phyloP scores from a whole-genome alignment of 1,140 invertebrate species.

The Trichomalopsis sarcophagae region DNA sequence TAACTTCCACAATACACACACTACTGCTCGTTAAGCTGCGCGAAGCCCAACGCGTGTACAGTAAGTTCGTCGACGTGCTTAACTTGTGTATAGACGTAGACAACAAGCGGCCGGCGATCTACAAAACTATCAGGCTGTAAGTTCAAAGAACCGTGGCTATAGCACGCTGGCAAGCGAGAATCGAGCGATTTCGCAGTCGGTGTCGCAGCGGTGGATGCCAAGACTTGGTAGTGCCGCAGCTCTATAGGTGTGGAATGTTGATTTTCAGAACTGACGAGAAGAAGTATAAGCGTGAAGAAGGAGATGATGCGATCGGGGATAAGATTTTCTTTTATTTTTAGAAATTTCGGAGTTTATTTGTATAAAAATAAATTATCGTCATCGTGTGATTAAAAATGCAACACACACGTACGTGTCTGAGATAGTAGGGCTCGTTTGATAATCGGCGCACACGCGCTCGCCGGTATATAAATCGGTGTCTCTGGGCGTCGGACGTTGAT shows the following conservation, averaged over 20 bases:
- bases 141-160: slow-evolving; percentile 61
- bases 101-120: slow-evolving; percentile 43
- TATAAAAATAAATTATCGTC: no score
- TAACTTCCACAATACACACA: no score
- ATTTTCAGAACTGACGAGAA: not conserved
- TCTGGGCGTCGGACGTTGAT: not conserved
- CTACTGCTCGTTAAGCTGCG: not conserved
- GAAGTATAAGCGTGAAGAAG: no score
- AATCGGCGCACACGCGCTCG: not conserved
- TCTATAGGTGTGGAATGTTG: not conserved
- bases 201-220: not conserved
- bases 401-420: not conserved
- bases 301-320: not conserved
- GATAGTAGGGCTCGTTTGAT: not conserved
- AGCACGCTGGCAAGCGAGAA: not conserved
- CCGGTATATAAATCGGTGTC: not conserved
- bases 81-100: no score
- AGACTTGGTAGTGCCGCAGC: not conserved
- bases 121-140: slow-evolving; percentile 65
- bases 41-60: not conserved
- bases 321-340: not conserved
- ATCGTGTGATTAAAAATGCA: not conserved
- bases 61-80: not conserved
- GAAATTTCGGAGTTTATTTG: no score
- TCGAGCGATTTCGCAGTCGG: slow-evolving; percentile 8